phyloP scores from a whole-genome alignment of 2,888 invertebrate species.

The Horisme vitalbata region DNA sequence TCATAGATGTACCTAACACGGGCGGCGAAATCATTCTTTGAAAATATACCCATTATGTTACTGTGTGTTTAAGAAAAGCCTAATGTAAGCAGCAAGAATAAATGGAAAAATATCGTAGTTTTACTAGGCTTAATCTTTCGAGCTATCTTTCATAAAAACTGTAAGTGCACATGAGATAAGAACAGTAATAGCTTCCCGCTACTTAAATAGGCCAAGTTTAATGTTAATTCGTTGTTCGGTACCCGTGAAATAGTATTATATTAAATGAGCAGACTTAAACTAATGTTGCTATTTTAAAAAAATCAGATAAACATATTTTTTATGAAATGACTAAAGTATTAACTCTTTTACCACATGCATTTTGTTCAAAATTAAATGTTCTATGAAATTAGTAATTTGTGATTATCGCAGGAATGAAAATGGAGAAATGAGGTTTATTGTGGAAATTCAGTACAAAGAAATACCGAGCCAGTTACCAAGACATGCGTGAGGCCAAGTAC shows the following conservation, averaged over 20 bases:
- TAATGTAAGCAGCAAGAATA: conserved; percentile 76
- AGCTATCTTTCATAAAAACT: conserved; percentile 74
- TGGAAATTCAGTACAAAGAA: conserved; percentile 65
- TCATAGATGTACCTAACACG: conserved; percentile 77
- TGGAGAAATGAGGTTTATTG: conserved; percentile 44
- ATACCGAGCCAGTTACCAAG: conserved; percentile 75
- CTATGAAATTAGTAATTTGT: conserved; percentile 46
- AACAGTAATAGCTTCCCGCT: conserved; percentile 71
- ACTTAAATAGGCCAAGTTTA: conserved; percentile 59
- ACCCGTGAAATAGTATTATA: conserved; percentile 68
- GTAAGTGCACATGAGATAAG: conserved; percentile 78
- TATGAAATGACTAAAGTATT: conserved; percentile 80
- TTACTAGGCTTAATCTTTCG: conserved; percentile 76
- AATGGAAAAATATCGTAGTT: conserved; percentile 69
- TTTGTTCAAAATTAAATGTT: conserved; percentile 59
- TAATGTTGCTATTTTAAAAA: conserved; percentile 65
- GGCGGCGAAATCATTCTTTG: conserved; percentile 73
- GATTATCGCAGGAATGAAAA: conserved; percentile 60
- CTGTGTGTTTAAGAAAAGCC: conserved; percentile 75
- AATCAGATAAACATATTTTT: conserved; percentile 68
- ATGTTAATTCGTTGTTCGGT: conserved; percentile 62
- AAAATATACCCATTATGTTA: conserved; percentile 74
- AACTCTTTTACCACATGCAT: conserved; percentile 67
- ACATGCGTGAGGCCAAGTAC: conserved; percentile 44
- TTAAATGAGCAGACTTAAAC: conserved; percentile 55